A percentile compares a stretch with the other conserved stretches of the same genome.
These are phyloP conservation scores for Tanytarsus gracilentus DNA, from an alignment of 2,888 invertebrate species.

Conservation along the genomic window DNA sequence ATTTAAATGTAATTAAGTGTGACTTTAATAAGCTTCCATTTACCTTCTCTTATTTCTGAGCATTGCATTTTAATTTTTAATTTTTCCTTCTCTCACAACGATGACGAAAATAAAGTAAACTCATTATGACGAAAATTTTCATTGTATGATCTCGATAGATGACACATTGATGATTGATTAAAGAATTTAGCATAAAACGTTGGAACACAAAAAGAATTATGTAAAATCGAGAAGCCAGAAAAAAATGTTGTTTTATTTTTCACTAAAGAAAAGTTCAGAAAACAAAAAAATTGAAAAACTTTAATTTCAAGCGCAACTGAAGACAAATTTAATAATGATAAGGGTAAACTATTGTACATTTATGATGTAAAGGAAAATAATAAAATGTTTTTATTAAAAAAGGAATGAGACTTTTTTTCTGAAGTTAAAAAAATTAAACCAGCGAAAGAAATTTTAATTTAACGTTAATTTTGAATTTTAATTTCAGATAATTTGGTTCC, in stretches of 20 bases:
- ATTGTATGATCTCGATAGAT: constrained; percentile 10
- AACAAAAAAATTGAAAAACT: not conserved
- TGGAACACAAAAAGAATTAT: not conserved
- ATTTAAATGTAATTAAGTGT: too few species aligned
- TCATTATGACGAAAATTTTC: too few species aligned
- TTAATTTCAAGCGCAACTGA: constrained; percentile 16
- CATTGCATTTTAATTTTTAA: too few species aligned
- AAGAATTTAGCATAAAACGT: not conserved
- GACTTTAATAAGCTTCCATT: too few species aligned
- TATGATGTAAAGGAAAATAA: constrained; percentile 7
- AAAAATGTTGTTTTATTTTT: not conserved
- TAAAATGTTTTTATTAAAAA: constrained; percentile 10
- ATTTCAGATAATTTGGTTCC: too few species aligned
- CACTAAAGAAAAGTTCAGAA: not conserved
- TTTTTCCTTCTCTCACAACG: too few species aligned
- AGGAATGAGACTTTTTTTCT: not conserved
- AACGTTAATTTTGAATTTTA: too few species aligned
- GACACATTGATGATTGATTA: not conserved
- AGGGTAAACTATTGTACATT: constrained; percentile 20
- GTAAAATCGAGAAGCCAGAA: not conserved
- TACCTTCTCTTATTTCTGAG: too few species aligned
- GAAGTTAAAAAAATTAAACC: not conserved
- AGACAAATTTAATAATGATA: constrained; percentile 22
- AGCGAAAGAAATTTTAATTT: not conserved
- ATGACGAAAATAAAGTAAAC: too few species aligned